These are phyloP conservation scores for Caenorhabditis elegans DNA, from an alignment of 1,140 invertebrate species.

Conservation along the genomic window WBcel235 BX284604.4:17088501-17089000, in stretches of 20 bases:
- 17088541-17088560: constrained; percentile 43
- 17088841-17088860: background rate
- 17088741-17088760: background rate
- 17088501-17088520: constrained; percentile 48
- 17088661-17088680: constrained; percentile 1
- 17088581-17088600: no score
- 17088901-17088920: background rate
- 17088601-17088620: background rate
- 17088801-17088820: no score
- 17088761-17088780: background rate
- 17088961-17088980: background rate
- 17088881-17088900: background rate
- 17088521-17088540: constrained; percentile 45
- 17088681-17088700: constrained; percentile 11
- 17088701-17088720: constrained; percentile 3
- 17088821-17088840: no score
- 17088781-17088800: background rate
- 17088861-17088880: background rate
- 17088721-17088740: background rate
- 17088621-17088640: no score
- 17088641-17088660: background rate
- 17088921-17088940: background rate
- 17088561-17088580: constrained; percentile 62
- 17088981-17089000: background rate
- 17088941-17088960: background rate